Evolutionary conservation across 35 echinoderm and acorn worm genomes (phyloP), one percentile per base, ranked within the genome.

Genomic region (Holothuria glaberrima): DNA sequence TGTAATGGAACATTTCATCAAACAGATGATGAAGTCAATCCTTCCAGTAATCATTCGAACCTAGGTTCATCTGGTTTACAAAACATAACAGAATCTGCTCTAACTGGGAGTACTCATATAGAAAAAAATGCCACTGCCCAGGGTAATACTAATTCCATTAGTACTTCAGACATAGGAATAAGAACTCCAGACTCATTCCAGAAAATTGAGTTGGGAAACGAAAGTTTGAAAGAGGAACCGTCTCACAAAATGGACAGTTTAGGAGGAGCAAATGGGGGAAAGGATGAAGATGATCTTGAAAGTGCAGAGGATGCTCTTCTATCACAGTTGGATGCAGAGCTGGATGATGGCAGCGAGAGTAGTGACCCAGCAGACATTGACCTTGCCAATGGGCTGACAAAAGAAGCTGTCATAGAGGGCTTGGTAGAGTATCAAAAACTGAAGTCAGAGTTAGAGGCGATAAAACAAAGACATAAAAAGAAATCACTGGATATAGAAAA

Each of bases 251-350:
- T 26, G 5, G 66, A 69, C 19, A 13, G 66, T 18, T 26, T 69
- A 26, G 31, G 0, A 33, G 66, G 31, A 33, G 66, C 25, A 69
- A 9, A 29, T 25, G 22, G 25, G 1, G 31, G 25, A 9, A 17
- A 17, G 22, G 57, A 84, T 22, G 59, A 59, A 63, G 79, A 58
- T 58, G 57, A 84, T 4, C 31, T 84, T 9, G 69, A 68, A 35
- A 65, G 79, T 83, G 86, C 78, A 34, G 86, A 93, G 46, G 92
- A 93, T 85, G 92, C 75, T 27, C 68, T 94, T 68, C 79, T 94
- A 10, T 94, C 92, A 48, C 83, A 94, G 54, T 61, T 94, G 20
- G 88, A 90, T 77, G 92, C 92, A 17, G 92, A 94, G 73, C 64
- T 94, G 14, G 79, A 94, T 61, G 88, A 86, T 12, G 67, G 21